Evolutionary conservation across 2,797 vertebrate genomes (phyloP), one percentile per base, ranked within the genome.

Genomic region (Pagetopsis macropterus): DNA sequence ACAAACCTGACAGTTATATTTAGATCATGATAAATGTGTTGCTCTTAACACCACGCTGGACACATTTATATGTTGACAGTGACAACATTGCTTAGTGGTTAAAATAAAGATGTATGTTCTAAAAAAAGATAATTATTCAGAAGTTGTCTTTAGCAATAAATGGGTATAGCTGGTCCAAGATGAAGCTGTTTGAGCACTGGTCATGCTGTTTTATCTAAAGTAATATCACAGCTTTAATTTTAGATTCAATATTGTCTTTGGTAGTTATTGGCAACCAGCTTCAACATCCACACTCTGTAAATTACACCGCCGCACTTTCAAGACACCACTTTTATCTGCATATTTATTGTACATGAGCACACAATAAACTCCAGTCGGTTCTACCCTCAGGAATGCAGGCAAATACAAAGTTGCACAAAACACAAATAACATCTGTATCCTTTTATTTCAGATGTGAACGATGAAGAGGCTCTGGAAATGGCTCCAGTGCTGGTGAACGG

Each of bases 401-500:
- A 13, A 46, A 12, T 27, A 46, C 21, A 56, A 17, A 23, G 21
- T 14, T 31, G 4, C 1, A 43, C 3, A 17, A 58, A 55, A 55
- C 52, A 55, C 21, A 72, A 72, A 67, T n/a, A 16, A 4, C 27
- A 27, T 66, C 3, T 57, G 14, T 69, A 3, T 71, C 16, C 5
- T 44, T 57, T 40, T 17, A 10, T 15, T 13, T 43, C 74, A 93
- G 94, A 95, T 6, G 67, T 31, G 7, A 95, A 94, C 0, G 96
- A 97, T 13, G 94, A 95, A 10, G 94, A 94, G 40, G 76, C 13
- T n/a, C 91, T 63, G 78, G 95, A 93, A 79, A 86, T 90, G 89
- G 76, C 94, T 19, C 88, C 90, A 1, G 81, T 93, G 65, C 37
- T 94, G 0, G 95, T 96, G 55, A 97, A 96, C 0, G 91, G 96